Conservation (phyloP, 2,888 invertebrate genomes). For the Apamea crenata region DNA sequence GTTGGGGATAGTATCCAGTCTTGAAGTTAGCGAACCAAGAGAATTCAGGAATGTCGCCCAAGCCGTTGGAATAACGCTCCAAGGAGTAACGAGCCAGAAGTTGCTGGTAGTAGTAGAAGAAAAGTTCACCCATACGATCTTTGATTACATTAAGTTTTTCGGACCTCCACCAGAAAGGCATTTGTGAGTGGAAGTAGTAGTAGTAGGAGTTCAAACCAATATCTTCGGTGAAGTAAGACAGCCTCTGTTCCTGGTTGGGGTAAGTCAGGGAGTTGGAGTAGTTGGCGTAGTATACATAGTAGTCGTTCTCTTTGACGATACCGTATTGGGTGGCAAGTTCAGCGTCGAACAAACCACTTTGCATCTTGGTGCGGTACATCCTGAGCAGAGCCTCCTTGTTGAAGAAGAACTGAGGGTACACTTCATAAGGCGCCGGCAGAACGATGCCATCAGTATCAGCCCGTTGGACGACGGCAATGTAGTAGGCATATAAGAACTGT, state of each 20-base stretch:
- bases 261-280: conserved; percentile 89
- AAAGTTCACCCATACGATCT: conserved; percentile 92
- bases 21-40: conserved; percentile 91
- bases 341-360: conserved; percentile 74
- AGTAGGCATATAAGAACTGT: conserved; percentile 91
- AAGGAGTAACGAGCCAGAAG: conserved; percentile 92
- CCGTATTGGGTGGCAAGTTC: conserved; percentile 81
- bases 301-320: conserved; percentile 80
- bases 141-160: conserved; percentile 86
- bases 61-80: conserved; percentile 92
- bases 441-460: conserved; percentile 90
- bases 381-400: conserved; percentile 89
- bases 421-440: conserved; percentile 93
- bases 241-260: conserved; percentile 89
- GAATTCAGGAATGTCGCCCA: conserved; percentile 91
- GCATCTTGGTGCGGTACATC: conserved; percentile 84
- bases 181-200: conserved; percentile 91
- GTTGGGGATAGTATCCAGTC: conserved; percentile 78
- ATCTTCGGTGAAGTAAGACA: conserved; percentile 93
- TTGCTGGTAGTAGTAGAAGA: conserved; percentile 92
- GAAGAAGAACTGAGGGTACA: conserved; percentile 92
- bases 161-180: conserved; percentile 92
- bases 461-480: conserved; percentile 91
- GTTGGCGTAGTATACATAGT: conserved; percentile 90
- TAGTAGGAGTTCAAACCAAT: conserved; percentile 92